These are phyloP conservation scores for Lucifuga dentata DNA, from an alignment of 2,113 vertebrate species.

Conservation along the genomic window DNA sequence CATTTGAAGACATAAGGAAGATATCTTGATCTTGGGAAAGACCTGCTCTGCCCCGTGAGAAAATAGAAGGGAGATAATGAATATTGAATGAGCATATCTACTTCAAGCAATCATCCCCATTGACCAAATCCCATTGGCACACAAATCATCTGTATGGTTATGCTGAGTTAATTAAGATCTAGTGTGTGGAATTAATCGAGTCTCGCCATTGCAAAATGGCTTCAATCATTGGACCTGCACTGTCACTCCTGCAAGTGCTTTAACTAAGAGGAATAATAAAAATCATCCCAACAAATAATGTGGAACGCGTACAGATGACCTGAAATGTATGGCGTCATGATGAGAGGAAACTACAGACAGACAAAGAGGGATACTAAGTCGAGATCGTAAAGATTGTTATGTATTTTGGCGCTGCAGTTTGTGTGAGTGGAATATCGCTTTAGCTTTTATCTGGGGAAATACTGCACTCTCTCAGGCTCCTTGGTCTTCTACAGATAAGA, in stretches of 20 bases:
- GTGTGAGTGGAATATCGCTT: conserved; percentile 54
- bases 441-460: conserved; percentile 66
- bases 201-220: conserved; percentile 46
- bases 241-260: conserved; percentile 25
- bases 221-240: conserved; percentile 48
- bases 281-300: conserved; percentile 5
- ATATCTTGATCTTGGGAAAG: conserved; percentile 51
- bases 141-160: conserved; percentile 69
- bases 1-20: conserved; percentile 39
- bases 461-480: conserved; percentile 56
- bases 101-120: conserved; percentile 65
- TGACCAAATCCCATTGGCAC: conserved; percentile 70
- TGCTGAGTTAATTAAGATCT: conserved; percentile 73
- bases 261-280: conserved; percentile 12
- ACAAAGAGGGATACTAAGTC: conserved; percentile 14
- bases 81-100: conserved; percentile 73
- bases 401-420: conserved; percentile 40
- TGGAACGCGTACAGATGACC: neutral
- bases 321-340: neutral
- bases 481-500: conserved; percentile 65
- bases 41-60: conserved; percentile 55
- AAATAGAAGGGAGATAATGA: conserved; percentile 68
- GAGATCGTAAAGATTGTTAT: conserved; percentile 33
- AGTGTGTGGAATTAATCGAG: conserved; percentile 65
- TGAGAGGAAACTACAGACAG: conserved; percentile 13